Base-by-base conservation (phyloP, 2,888 invertebrate species). In the Galerucella pusilla region DNA sequence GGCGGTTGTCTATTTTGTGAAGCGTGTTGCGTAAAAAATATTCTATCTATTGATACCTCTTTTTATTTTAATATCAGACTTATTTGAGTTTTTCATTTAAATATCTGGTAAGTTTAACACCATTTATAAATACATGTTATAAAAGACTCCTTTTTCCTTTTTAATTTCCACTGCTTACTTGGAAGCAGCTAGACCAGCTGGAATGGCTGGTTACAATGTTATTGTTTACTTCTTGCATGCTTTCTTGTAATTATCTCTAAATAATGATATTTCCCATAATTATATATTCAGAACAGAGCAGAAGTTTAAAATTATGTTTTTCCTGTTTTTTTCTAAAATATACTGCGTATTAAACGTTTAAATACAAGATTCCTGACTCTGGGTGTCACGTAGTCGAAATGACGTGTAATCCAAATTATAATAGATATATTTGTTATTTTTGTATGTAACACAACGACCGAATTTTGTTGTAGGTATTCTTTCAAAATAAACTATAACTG, bases 1-100 rank as follows among this genome's bases (percentile, higher is more conserved):
- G 85, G 84, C 82, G 85, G 82, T 80, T 79, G 76, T 78, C 78
- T 82, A 80, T 82, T 20, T 20, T 73, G 80, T 81, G 78, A 28
- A 60, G 82, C 80, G 82, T 85, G 84, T 85, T 85, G 85, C 84
- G 85, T 84, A 86, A 85, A 85, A 85, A 82, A 71, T 78, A 77
- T 80, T 81, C 75, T 71, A 66, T 61, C 46, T 77, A 80, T 68
- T 68, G 57, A 69, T 66, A 57, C 10, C 45, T 61, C 59, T 46
- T 57, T 77, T 74, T 61, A 73, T 57, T 68, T 67, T 59, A 28
- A 57, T 63, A 78, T 77, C 73, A 63, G 42, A 60, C 71, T 52
- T 49, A 59, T 67, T 42, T 14, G 45, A 45, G 63, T 73, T 78
- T 68, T 52, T 28, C 16, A 49, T 54, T 54, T 42, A 73, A 46